Conservation (phyloP, 64 coral and sea anemone species). For the Pachyseris speciosa region DNA sequence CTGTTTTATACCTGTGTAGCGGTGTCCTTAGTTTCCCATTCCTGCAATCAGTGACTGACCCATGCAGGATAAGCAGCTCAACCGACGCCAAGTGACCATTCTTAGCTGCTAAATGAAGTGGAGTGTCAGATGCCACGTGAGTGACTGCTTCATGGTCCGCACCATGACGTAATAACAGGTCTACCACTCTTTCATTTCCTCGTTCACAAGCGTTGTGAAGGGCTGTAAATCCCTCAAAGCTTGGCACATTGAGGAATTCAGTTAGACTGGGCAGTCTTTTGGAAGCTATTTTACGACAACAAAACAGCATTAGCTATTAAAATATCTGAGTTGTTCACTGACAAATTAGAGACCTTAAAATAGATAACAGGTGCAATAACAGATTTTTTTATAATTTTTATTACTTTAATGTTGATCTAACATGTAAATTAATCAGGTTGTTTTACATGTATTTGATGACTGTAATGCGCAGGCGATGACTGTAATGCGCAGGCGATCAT, state of each 20-base stretch:
- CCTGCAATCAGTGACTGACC: background rate
- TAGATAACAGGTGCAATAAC: background rate
- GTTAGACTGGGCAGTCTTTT: background rate
- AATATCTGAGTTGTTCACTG: background rate
- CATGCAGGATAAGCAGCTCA: slow-evolving; percentile 6
- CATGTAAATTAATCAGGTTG: too few species aligned
- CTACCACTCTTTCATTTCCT: background rate
- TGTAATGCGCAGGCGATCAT: too few species aligned
- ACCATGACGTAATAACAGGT: background rate
- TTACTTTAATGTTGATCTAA: too few species aligned
- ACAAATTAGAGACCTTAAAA: background rate
- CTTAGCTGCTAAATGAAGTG: slow-evolving; percentile 26
- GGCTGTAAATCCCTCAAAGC: background rate
- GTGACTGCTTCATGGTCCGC: background rate
- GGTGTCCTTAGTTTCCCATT: slow-evolving; percentile 21
- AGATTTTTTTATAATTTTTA: too few species aligned
- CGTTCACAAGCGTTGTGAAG: background rate
- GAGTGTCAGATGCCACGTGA: background rate
- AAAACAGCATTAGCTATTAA: background rate
- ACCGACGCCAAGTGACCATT: background rate
- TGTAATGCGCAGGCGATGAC: too few species aligned
- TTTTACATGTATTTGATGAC: too few species aligned
- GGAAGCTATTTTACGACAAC: background rate
- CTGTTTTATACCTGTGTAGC: background rate
- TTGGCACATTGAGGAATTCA: background rate